phyloP scores from a whole-genome alignment of 2,113 vertebrate species.

The Bucco capensis region DNA sequence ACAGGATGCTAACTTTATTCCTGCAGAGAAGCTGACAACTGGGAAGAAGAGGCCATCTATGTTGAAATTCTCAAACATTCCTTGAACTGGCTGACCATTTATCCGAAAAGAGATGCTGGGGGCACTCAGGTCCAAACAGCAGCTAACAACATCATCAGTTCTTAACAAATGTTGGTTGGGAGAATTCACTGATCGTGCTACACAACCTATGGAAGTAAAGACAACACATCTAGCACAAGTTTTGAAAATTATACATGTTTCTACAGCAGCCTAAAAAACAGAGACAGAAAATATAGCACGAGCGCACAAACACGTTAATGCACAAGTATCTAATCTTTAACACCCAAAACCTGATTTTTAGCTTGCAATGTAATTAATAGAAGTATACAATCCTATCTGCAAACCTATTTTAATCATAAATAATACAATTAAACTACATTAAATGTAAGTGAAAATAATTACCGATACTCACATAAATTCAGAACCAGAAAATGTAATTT shows the following conservation, averaged over 20 bases:
- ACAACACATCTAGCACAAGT: neutral
- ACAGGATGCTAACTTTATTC: conserved; percentile 86
- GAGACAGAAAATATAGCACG: neutral
- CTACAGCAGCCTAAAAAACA: neutral
- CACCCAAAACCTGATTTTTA: neutral
- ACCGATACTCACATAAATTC: neutral
- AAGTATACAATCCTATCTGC: neutral
- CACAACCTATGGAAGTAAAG: conserved; percentile 76
- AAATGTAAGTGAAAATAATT: neutral
- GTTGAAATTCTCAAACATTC: conserved; percentile 99
- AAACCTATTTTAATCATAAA: neutral
- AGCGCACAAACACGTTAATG: neutral
- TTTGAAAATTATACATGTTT: neutral
- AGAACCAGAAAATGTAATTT: neutral
- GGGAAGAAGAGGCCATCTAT: conserved; percentile 94
- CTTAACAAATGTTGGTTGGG: conserved; percentile 88
- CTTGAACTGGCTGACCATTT: conserved; percentile 95
- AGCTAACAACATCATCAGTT: conserved; percentile 93
- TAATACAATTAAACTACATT: neutral
- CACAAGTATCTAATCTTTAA: neutral
- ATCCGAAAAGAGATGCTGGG: conserved; percentile 97
- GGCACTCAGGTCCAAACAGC: conserved; percentile 91
- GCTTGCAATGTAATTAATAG: neutral
- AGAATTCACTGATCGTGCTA: conserved; percentile 88
- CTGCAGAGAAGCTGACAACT: conserved; percentile 92